Percentiles rank a stretch among this genome's conserved stretches.
These are phyloP conservation scores for Anneissia japonica DNA, from an alignment of 35 echinoderm and acorn worm species.

Conservation along the genomic window DNA sequence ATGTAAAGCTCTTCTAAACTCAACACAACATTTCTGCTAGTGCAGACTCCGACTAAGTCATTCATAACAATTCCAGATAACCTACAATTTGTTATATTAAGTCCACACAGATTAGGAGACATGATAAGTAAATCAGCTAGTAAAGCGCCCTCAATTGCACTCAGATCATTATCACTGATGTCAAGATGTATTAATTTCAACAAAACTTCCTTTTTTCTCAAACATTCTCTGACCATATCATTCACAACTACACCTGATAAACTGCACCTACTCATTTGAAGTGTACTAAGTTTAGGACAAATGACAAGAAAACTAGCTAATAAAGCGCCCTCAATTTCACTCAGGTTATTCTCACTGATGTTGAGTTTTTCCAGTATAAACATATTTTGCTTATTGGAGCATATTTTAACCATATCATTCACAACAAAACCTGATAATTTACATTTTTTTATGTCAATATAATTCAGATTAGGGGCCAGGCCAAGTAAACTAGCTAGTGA, in stretches of 20 bases:
- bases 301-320: background rate
- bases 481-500: background rate
- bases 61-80: background rate
- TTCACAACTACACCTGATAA: background rate
- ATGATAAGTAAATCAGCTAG: background rate
- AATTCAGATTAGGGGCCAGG: too few species aligned
- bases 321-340: background rate
- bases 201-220: background rate
- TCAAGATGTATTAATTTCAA: background rate
- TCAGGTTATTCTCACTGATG: background rate
- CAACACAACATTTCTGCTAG: too few species aligned
- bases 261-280: background rate
- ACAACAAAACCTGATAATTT: too few species aligned
- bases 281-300: background rate
- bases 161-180: background rate
- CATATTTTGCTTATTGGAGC: too few species aligned
- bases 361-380: background rate
- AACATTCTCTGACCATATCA: background rate
- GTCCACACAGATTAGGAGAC: background rate
- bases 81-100: too few species aligned
- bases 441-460: too few species aligned
- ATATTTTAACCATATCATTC: too few species aligned
- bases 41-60: too few species aligned
- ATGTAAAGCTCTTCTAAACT: too few species aligned
- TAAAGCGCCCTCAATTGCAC: background rate